A percentile compares a stretch with the other conserved stretches of the same genome.
These are phyloP conservation scores for Miltochrista miniata DNA, from an alignment of 2,888 invertebrate genomes.

Conservation along the genomic window DNA sequence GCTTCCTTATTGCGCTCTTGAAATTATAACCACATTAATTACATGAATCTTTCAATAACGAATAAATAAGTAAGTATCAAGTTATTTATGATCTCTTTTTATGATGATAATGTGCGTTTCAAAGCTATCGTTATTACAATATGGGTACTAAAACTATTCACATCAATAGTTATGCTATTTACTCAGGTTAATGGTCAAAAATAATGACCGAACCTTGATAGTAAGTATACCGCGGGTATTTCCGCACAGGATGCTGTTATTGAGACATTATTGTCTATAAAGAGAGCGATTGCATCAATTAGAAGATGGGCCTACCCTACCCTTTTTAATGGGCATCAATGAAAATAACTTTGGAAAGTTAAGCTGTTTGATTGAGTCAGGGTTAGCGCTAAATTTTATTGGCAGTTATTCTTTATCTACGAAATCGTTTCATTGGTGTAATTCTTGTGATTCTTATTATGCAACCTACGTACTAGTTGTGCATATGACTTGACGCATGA, in stretches of 20 bases:
- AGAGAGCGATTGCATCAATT: constrained; percentile 30
- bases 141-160: neutral
- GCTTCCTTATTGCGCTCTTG: no score
- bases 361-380: constrained; percentile 2
- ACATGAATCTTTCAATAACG: no score
- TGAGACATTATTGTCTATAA: constrained; percentile 37
- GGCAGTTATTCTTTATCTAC: neutral
- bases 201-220: constrained; percentile 22
- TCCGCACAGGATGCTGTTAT: constrained; percentile 29
- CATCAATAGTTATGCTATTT: neutral
- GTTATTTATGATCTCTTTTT: no score
- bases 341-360: neutral
- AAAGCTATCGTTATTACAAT: neutral
- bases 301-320: constrained; percentile 6
- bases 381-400: neutral
- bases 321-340: constrained; percentile 3
- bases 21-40: no score
- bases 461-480: no score
- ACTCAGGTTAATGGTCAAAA: neutral
- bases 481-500: no score
- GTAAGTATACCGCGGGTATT: constrained; percentile 27
- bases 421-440: neutral
- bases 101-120: neutral
- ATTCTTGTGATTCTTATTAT: no score
- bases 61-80: no score